A percentile compares a stretch with the other conserved stretches of the same genome.
Conservation (phyloP, 2,113 vertebrate genomes). For the Crotalus horridus region DNA sequence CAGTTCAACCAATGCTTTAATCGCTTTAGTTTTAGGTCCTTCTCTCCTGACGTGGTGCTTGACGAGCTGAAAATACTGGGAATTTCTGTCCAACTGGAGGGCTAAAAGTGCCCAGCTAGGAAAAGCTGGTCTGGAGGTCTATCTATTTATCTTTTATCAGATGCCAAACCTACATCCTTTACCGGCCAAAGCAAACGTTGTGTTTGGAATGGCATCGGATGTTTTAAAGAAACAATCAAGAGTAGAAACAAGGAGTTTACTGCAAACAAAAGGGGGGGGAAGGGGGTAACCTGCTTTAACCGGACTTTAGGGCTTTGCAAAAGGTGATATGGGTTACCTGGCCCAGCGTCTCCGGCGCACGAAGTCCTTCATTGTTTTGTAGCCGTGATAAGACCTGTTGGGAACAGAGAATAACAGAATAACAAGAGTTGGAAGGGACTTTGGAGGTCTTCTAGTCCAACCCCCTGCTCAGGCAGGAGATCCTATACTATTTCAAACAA, state of each 20-base stretch:
- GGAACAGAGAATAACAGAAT: constrained; percentile 26
- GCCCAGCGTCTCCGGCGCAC: constrained; percentile 93
- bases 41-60: background rate
- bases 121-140: background rate
- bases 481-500: too few species aligned
- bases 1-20: background rate
- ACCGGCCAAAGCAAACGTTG: background rate
- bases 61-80: background rate
- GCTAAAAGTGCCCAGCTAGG: background rate
- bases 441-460: background rate
- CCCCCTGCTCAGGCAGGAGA: too few species aligned
- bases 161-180: too few species aligned
- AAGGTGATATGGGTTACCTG: constrained; percentile 71
- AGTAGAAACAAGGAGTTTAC: too few species aligned
- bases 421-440: background rate
- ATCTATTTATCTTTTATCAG: background rate
- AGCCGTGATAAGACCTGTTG: constrained; percentile 87
- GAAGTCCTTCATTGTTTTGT: constrained; percentile 97
- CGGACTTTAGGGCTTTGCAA: background rate
- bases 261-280: background rate
- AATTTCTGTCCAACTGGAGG: background rate
- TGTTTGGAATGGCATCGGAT: background rate
- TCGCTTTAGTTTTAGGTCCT: background rate
- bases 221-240: background rate
- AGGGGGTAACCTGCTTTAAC: background rate